Percentiles rank a stretch among this genome's conserved stretches.
These are phyloP conservation scores for Coronaproctus castanopsis DNA, from an alignment of 2,888 invertebrate genomes.

Conservation along the genomic window DNA sequence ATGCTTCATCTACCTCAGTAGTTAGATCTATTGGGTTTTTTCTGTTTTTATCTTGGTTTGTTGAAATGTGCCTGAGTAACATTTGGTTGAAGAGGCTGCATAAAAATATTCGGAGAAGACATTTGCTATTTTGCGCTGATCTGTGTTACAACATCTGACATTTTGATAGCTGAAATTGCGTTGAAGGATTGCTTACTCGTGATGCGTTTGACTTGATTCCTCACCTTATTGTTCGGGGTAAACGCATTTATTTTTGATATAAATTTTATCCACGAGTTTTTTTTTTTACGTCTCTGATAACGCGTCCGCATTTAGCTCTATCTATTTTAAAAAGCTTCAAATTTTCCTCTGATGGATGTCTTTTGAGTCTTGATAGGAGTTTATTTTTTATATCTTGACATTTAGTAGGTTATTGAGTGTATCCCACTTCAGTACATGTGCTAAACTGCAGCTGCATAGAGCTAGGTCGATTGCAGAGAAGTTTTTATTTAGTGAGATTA, in stretches of 20 bases:
- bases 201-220: constrained; percentile 1
- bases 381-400: neutral
- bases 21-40: neutral
- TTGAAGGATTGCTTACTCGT: neutral
- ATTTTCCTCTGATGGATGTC: neutral
- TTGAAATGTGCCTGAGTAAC: neutral
- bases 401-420: neutral
- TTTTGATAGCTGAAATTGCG: neutral
- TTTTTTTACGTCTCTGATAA: neutral
- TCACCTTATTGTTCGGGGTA: neutral
- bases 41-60: neutral
- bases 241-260: neutral
- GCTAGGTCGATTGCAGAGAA: neutral
- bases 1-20: neutral
- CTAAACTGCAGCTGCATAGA: neutral
- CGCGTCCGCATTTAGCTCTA: neutral
- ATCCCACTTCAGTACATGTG: neutral
- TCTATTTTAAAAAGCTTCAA: constrained; percentile 1
- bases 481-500: neutral
- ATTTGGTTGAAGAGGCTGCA: neutral
- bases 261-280: neutral
- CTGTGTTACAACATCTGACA: neutral
- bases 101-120: neutral
- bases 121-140: neutral
- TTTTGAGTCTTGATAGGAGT: neutral